Evolutionary conservation across 1,140 invertebrate species (phyloP).

Genomic region (Drosophila pachea): DNA sequence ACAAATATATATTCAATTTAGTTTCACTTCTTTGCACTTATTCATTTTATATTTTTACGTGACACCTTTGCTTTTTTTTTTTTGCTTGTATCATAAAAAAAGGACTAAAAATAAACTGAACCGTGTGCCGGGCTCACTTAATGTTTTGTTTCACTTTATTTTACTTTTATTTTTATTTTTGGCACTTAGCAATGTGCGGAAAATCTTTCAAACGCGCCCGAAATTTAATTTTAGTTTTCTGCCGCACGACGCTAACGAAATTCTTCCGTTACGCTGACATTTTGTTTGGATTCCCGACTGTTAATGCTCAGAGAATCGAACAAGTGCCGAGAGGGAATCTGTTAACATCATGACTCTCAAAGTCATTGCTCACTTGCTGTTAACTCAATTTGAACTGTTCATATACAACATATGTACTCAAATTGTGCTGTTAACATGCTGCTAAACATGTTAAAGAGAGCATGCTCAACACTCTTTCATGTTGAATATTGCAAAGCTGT

Average conservation of each 20-base stretch:
- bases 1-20: constrained; percentile 37
- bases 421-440: not conserved
- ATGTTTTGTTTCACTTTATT: constrained; percentile 12
- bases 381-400: constrained; percentile 16
- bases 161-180: constrained; percentile 36
- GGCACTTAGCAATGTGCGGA: constrained; percentile 52
- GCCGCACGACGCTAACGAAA: constrained; percentile 47
- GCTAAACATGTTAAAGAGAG: not conserved
- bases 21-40: constrained; percentile 37
- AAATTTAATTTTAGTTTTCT: constrained; percentile 28
- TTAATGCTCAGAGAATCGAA: constrained; percentile 34
- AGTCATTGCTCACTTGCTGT: constrained; percentile 10
- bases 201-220: constrained; percentile 32
- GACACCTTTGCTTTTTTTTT: constrained; percentile 11
- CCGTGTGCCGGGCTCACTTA: constrained; percentile 31
- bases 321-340: constrained; percentile 40
- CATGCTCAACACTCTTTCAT: not conserved
- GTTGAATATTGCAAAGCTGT: not conserved
- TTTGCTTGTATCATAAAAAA: constrained; percentile 20
- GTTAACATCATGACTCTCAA: not conserved
- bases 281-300: constrained; percentile 60
- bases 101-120: constrained; percentile 46
- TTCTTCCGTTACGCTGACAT: constrained; percentile 65
- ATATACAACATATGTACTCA: not conserved
- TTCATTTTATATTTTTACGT: constrained; percentile 22